Conservation (phyloP, 2,113 vertebrate genomes). For the Nyctibius bracteatus region DNA sequence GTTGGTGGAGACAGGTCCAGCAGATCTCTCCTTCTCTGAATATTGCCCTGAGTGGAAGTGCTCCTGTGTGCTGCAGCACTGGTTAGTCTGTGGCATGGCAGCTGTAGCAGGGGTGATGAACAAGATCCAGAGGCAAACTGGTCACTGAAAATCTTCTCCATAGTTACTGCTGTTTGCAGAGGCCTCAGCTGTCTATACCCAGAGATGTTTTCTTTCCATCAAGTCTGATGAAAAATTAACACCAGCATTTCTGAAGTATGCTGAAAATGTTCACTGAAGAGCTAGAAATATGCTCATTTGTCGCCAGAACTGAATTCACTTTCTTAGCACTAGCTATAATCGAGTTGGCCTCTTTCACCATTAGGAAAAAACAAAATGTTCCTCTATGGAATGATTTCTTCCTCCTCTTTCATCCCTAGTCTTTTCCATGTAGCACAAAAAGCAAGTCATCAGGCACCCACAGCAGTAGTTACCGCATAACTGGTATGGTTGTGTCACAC, state of each 20-base stretch:
- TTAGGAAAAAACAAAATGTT: conserved; percentile 3
- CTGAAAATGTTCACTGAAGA: background rate
- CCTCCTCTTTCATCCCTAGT: background rate
- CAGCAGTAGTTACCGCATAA: background rate
- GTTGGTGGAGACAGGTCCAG: background rate
- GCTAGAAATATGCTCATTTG: background rate
- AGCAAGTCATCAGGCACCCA: background rate
- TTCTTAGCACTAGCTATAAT: background rate
- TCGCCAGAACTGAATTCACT: background rate
- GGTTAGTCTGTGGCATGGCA: background rate
- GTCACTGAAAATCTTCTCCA: background rate
- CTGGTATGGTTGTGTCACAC: conserved; percentile 60
- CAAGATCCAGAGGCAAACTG: background rate
- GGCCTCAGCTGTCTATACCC: background rate
- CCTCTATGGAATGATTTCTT: conserved; percentile 14
- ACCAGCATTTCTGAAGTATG: background rate
- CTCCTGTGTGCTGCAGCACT: background rate
- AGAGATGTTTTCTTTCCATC: background rate
- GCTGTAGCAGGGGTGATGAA: background rate
- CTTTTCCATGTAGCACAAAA: conserved; percentile 34
- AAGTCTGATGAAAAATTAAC: background rate
- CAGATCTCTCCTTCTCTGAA: background rate
- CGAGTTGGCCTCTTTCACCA: background rate
- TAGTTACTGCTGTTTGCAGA: background rate
- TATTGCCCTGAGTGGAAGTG: background rate